phyloP scores from a whole-genome alignment of 37 sponge, comb jelly and placozoan genomes.

The Hormiphora californensis region DNA sequence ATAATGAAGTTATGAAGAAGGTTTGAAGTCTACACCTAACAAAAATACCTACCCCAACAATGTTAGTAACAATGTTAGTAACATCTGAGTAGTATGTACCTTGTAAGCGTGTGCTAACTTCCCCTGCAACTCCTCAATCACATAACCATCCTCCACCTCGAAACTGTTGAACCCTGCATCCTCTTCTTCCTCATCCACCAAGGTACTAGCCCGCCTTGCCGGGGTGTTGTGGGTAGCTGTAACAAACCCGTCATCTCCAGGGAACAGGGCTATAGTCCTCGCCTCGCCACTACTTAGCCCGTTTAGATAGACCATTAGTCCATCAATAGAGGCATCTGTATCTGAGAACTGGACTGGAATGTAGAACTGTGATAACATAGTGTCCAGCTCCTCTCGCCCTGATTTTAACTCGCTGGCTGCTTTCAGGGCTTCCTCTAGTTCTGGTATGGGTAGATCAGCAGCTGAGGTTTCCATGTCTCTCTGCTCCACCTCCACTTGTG shows the following conservation, averaged over 20 bases:
- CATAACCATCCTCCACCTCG: background rate
- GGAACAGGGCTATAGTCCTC: background rate
- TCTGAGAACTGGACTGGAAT: conserved; percentile 22
- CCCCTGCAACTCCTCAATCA: background rate
- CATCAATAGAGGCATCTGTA: background rate
- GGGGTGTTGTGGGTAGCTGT: conserved; percentile 48
- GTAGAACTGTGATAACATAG: conserved; percentile 17
- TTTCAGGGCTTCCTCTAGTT: background rate
- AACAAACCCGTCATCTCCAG: conserved; percentile 34
- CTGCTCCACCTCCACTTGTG: too few species aligned
- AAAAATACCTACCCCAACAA: too few species aligned
- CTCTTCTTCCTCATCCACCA: background rate
- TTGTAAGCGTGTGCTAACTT: conserved; percentile 40
- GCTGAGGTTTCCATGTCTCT: too few species aligned
- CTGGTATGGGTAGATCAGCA: background rate
- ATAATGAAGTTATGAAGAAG: too few species aligned
- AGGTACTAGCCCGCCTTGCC: background rate
- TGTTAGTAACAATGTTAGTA: too few species aligned
- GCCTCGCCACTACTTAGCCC: background rate
- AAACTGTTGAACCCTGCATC: conserved; percentile 6
- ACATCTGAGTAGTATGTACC: too few species aligned
- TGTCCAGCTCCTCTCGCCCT: background rate
- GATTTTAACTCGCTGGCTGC: background rate
- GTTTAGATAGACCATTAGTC: background rate
- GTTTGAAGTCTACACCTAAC: too few species aligned